Base-by-base conservation (phyloP, 2,797 vertebrate genomes). In the Lithobates pipiens region DNA sequence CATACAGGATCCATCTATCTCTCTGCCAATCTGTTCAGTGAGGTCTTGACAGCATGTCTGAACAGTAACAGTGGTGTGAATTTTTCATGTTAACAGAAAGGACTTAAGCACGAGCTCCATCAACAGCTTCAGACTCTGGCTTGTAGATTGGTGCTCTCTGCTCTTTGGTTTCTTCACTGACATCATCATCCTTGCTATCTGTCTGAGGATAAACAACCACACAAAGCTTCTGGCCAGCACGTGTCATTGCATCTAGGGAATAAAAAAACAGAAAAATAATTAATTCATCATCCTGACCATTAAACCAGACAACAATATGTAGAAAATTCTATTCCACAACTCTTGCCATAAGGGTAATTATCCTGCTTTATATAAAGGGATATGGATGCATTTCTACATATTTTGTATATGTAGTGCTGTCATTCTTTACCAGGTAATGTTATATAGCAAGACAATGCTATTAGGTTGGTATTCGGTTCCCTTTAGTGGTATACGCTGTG, bases 191-290 rank as follows among this genome's bases (percentile, higher is more conserved):
- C 42, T 70, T 85, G 27, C 13, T 82, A 0, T 89, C 80, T 34
- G 80, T 73, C 1, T 90, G 90, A 0, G 97, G 97, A 85, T 98
- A 98, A 29, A 98, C 97, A 2, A 97, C 96, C 89, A 97, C 88
- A 25, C 97, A 98, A 65, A 98, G 94, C 95, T 94, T 97, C 94
- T 98, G 97, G 84, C 96, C 94, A 80, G 94, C 29, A 82, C 95
- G 95, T 1, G 97, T 98, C 90, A 98, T 91, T 61, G 94, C 93
- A 84, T 94, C 97, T 98, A 93, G 9, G 83, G 70, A 34, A 34
- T 8, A 27, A 67, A 23, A 32, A 70, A 2, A 79, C 13, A 79
- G 50, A 63, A n/a, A 73, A n/a, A 71, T 16, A 8, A 9, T 13
- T 46, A 23, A 39, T 3, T 72, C 25, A 27, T 13, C 25, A 67